Percentiles rank a stretch among this genome's conserved stretches.
Conservation (phyloP, 1,140 invertebrate genomes). For the Drosophila littoralis region DNA sequence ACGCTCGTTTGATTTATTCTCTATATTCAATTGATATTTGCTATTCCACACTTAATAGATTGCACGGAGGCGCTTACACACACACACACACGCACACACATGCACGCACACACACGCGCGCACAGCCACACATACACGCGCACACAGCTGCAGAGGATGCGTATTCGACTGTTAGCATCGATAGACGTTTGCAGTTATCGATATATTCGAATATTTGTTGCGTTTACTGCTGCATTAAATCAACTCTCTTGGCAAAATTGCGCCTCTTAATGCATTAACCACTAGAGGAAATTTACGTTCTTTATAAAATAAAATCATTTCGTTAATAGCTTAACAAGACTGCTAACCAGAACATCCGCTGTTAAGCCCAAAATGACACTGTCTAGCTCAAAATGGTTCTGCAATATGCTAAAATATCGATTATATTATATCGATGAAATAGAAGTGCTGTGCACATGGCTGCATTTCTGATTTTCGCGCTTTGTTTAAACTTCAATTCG, state of each 20-base stretch:
- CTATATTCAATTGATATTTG: slow-evolving; percentile 53
- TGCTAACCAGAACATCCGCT: slow-evolving; percentile 15
- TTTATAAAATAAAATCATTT: background rate
- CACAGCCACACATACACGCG: slow-evolving; percentile 18
- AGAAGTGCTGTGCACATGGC: background rate
- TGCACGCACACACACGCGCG: background rate
- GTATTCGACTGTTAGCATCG: slow-evolving; percentile 26
- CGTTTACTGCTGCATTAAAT: background rate
- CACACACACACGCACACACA: slow-evolving; percentile 13
- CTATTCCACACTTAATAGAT: slow-evolving; percentile 48
- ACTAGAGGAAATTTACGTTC: background rate
- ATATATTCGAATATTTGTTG: slow-evolving; percentile 12
- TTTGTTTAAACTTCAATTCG: background rate
- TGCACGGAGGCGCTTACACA: slow-evolving; percentile 46
- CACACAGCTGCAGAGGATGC: slow-evolving; percentile 44
- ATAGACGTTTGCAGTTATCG: slow-evolving; percentile 11
- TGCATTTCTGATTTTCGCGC: slow-evolving; percentile 6
- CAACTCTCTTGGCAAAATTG: too few species aligned
- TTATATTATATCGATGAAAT: background rate
- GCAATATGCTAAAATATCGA: slow-evolving; percentile 6
- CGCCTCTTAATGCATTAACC: too few species aligned
- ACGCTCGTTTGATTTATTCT: slow-evolving; percentile 40
- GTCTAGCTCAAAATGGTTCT: slow-evolving; percentile 10
- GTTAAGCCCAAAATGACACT: slow-evolving; percentile 19
- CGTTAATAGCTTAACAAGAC: too few species aligned